Evolutionary conservation across 2,113 vertebrate species (phyloP).

Genomic region (Sakesphorus luctuosus): DNA sequence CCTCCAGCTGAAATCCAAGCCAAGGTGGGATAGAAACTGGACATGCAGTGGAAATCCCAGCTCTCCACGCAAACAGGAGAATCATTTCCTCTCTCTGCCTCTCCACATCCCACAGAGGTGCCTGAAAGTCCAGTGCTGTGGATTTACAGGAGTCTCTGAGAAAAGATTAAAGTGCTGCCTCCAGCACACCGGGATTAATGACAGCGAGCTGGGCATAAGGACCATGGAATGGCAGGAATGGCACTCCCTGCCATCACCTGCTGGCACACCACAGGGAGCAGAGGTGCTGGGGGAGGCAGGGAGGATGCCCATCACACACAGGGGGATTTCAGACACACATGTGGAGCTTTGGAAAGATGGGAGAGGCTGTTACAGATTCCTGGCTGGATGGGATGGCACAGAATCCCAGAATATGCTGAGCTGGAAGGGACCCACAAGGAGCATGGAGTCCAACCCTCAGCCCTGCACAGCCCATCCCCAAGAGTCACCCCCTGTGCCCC

Average conservation of each 20-base stretch:
- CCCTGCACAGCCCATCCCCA: neutral
- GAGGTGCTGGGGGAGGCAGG: neutral
- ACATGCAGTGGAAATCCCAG: rapidly evolving
- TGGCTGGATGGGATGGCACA: neutral
- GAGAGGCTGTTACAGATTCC: rapidly evolving
- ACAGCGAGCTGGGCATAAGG: neutral
- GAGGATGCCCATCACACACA: rapidly evolving
- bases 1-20: neutral
- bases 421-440: neutral
- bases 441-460: neutral
- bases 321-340: neutral
- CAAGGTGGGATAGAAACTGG: rapidly evolving
- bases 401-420: neutral
- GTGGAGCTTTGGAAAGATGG: neutral
- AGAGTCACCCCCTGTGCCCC: neutral
- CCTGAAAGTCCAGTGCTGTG: rapidly evolving
- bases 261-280: rapidly evolving
- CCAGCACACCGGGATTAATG: neutral
- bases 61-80: neutral
- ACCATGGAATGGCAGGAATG: rapidly evolving
- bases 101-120: rapidly evolving
- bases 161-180: neutral
- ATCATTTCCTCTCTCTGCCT: neutral
- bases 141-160: neutral
- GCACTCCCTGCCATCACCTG: neutral